Percentiles rank a stretch among this genome's conserved stretches.
Evolutionary conservation across 2,888 invertebrate genomes (phyloP).

Genomic region (Drosophila algonquin): DNA sequence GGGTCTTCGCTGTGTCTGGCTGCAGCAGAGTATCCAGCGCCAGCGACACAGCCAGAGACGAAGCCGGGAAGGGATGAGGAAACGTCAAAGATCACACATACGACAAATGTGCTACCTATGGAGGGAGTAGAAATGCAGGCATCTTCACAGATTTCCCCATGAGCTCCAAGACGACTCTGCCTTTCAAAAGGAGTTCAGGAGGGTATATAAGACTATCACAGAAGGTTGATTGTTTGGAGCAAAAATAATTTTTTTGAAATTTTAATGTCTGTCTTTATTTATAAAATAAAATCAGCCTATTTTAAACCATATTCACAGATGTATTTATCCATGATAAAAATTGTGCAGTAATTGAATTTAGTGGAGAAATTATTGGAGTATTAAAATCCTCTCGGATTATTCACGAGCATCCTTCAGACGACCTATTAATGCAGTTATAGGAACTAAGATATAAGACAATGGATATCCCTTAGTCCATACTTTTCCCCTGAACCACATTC

Average conservation of each 20-base stretch:
- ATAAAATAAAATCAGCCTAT: too few species aligned
- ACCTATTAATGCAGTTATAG: too few species aligned
- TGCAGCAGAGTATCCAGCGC: conserved; percentile 22
- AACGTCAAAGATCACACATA: conserved; percentile 63
- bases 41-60: conserved; percentile 22
- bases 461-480: conserved; percentile 1
- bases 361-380: too few species aligned
- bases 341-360: too few species aligned
- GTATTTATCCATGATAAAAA: too few species aligned
- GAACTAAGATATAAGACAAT: neutral
- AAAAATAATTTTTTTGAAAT: neutral
- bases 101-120: conserved; percentile 55
- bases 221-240: neutral
- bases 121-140: neutral
- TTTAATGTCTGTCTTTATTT: too few species aligned
- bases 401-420: neutral
- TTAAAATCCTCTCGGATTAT: neutral
- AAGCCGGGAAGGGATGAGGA: conserved; percentile 10
- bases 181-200: neutral
- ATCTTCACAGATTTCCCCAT: neutral
- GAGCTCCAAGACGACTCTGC: neutral
- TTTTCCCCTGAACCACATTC: neutral
- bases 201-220: neutral
- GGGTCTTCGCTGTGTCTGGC: conserved; percentile 19
- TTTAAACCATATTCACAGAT: too few species aligned